Evolutionary conservation across 2,888 invertebrate genomes (phyloP).

Genomic region (Drosophila aldrichi): DNA sequence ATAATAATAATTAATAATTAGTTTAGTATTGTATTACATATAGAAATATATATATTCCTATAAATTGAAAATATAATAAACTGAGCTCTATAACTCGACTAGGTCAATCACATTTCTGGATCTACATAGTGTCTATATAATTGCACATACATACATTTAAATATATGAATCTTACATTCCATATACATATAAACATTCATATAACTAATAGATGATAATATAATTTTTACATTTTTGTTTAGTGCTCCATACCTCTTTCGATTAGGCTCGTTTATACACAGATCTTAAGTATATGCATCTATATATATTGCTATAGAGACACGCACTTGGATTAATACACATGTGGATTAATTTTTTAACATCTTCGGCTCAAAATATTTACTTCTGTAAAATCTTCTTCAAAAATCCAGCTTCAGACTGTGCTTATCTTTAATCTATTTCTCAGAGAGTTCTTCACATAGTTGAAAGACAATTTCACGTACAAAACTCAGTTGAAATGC

Average conservation of each 20-base stretch:
- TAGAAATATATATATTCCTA: too few species aligned
- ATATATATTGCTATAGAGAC: background rate
- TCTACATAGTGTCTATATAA: too few species aligned
- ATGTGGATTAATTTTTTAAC: background rate
- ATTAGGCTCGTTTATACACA: background rate
- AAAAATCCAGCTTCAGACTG: background rate
- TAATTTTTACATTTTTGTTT: background rate
- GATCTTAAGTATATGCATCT: background rate
- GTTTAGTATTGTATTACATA: too few species aligned
- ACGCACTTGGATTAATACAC: background rate
- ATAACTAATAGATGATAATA: background rate
- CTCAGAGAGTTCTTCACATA: background rate
- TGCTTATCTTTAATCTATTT: background rate
- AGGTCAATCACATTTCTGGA: too few species aligned
- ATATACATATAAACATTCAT: background rate
- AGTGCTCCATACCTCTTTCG: background rate
- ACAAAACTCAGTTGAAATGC: background rate
- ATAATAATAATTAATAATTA: too few species aligned
- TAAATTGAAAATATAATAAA: too few species aligned
- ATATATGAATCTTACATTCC: background rate
- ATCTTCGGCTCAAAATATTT: background rate
- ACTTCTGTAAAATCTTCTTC: too few species aligned
- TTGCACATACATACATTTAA: too few species aligned
- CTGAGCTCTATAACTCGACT: too few species aligned
- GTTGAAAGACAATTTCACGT: background rate